Evolutionary conservation across 1,140 invertebrate species (phyloP), one percentile per base, ranked within the genome.

Genomic region (Drosophila ohnishii): DNA sequence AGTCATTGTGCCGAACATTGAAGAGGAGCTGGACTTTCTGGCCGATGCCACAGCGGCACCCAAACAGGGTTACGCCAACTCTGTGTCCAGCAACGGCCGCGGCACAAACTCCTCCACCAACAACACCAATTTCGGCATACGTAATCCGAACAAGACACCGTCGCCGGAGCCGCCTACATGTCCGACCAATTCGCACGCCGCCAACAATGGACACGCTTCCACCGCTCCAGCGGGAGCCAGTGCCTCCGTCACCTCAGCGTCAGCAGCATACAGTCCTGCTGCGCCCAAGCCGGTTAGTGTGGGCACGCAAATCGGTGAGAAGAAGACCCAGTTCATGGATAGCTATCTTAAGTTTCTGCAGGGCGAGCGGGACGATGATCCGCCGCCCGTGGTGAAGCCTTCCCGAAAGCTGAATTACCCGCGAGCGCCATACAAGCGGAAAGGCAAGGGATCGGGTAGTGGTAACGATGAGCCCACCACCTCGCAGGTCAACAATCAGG

Each of bases 301-400:
- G 92, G 66, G 93, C 92, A 76, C 94, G 92, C 90, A 94, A 93
- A 91, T 91, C 42, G 90, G 90, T 35, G 90, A 94, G 94, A 76
- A 91, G 75, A 95, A 95, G 77, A 94, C 95, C 32, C 95, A 95
- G 64, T 96, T 96, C 90, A 96, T 96, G 95, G 95, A 95, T 76
- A 96, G 96, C 91, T 97, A 96, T 92, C 92, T 96, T 42, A 96
- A 96, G 89, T 97, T 96, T 92, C 92, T 97, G 76, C 95, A 96
- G 93, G 96, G 96, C 51, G 95, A 96, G 83, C 93, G 95, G 32
- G 95, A 96, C 59, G 94, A 95, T 37, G 96, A 96, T 76, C 95
- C 95, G n/a, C 95, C 95, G 35, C 95, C 95, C 13, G 84, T 91
- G 32, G 87, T 90, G 32, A 91, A 91, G 53, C 88, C 81, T n/a